Percentiles rank a stretch among this genome's conserved stretches.
Conservation (phyloP, 1,140 invertebrate genomes). For the Andricus grossulariae region DNA sequence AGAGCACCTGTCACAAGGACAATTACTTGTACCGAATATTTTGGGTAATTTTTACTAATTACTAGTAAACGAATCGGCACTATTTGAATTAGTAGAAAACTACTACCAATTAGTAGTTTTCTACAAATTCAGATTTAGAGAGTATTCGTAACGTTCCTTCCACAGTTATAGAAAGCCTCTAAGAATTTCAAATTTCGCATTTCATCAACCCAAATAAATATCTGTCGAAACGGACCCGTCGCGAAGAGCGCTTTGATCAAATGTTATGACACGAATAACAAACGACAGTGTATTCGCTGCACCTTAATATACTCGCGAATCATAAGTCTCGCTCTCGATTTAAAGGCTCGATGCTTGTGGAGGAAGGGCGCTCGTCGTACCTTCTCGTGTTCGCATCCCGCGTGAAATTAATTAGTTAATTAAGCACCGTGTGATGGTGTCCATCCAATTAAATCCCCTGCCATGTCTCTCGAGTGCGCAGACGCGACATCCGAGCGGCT, state of each 20-base stretch:
- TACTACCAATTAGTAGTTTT: too few relatives aligned
- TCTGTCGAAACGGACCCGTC: neutral
- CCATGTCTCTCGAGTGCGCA: constrained; percentile 21
- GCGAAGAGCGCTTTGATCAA: neutral
- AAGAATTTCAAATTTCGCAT: too few relatives aligned
- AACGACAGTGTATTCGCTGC: neutral
- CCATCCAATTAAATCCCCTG: constrained; percentile 67
- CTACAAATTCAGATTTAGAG: too few relatives aligned
- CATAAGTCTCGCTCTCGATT: constrained; percentile 18
- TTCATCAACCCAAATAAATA: neutral
- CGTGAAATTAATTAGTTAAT: constrained; percentile 72
- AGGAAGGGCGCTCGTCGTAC: constrained; percentile 8
- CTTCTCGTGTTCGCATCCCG: constrained; percentile 45
- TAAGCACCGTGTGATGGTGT: constrained; percentile 65
- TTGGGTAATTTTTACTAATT: too few relatives aligned
- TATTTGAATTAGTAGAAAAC: too few relatives aligned
- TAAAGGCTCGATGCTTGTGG: constrained; percentile 9
- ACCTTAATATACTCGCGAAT: constrained; percentile 28
- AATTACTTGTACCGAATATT: too few relatives aligned
- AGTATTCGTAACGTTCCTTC: too few relatives aligned
- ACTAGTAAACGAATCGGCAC: too few relatives aligned
- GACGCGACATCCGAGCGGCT: constrained; percentile 39
- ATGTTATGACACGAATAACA: constrained; percentile 21
- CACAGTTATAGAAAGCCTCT: too few relatives aligned
- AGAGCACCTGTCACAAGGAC: too few relatives aligned